Percentiles rank a stretch among this genome's conserved stretches.
Evolutionary conservation across 2,888 invertebrate species (phyloP).

Genomic region (Lampropteryx suffumata): DNA sequence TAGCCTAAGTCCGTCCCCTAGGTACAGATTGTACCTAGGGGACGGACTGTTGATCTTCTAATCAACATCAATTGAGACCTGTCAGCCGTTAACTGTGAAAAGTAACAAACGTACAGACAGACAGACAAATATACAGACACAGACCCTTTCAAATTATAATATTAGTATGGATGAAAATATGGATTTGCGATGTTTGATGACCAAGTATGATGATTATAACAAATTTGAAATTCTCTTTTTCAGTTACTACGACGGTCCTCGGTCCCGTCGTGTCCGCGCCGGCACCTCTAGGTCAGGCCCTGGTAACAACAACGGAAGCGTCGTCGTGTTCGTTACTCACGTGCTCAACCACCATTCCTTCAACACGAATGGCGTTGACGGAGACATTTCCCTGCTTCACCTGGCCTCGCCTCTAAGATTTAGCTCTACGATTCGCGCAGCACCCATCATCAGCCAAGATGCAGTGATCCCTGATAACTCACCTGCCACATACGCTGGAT

Average conservation of each 20-base stretch:
- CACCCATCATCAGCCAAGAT: constrained; percentile 30
- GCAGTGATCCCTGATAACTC: constrained; percentile 25
- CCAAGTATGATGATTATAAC: no score
- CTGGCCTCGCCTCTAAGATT: constrained; percentile 16
- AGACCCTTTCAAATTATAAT: no score
- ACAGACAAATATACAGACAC: no score
- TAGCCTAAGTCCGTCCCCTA: no score
- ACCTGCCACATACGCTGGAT: constrained; percentile 47
- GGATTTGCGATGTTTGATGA: no score
- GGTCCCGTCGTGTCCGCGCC: constrained; percentile 29
- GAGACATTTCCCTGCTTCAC: constrained; percentile 32
- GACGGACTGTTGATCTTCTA: no score
- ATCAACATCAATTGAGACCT: no score
- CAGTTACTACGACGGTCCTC: constrained; percentile 6
- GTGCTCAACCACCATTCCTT: constrained; percentile 28
- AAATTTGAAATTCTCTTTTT: background rate
- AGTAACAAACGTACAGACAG: no score
- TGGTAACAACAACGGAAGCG: constrained; percentile 24
- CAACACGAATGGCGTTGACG: constrained; percentile 20
- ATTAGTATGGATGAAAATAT: no score
- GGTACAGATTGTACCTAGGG: no score
- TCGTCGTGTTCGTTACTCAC: background rate
- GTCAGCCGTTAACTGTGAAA: no score
- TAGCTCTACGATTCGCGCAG: constrained; percentile 24
- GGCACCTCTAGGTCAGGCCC: no score